A percentile compares a stretch with the other conserved stretches of the same genome.
phyloP scores from a whole-genome alignment of 2,113 vertebrate species.

The Sapajus apella region DNA sequence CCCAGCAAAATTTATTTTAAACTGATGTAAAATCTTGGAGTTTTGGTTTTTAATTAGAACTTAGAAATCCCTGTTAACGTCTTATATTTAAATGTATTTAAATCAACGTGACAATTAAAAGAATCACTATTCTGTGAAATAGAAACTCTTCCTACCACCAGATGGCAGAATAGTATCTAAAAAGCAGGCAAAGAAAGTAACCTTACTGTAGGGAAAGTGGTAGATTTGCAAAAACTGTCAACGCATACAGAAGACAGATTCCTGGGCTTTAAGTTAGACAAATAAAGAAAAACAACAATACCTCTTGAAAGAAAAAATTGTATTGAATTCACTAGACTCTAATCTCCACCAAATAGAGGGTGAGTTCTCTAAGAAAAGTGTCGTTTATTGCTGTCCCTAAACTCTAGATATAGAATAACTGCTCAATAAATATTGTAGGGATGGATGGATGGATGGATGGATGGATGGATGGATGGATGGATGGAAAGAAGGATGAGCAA shows the following conservation, averaged over 20 bases:
- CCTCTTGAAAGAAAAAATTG: neutral
- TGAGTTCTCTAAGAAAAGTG: neutral
- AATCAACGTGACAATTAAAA: neutral
- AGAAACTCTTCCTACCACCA: slow-evolving; percentile 44
- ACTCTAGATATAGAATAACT: neutral
- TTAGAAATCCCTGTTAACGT: neutral
- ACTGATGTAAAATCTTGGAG: neutral
- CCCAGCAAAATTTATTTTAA: neutral
- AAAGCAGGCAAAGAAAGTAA: neutral
- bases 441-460: too few relatives aligned
- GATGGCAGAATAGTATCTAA: slow-evolving; percentile 49
- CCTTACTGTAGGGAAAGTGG: neutral
- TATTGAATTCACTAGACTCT: neutral
- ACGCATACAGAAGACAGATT: neutral
- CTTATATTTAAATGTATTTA: slow-evolving; percentile 8
- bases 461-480: neutral
- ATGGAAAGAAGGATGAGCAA: too few relatives aligned
- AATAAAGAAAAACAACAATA: neutral
- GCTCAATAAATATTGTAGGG: neutral
- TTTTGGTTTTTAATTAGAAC: neutral
- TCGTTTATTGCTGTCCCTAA: neutral
- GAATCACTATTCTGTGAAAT: neutral
- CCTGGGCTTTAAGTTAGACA: neutral
- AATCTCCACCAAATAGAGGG: neutral
- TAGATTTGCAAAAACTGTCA: neutral